phyloP scores from a whole-genome alignment of 2,888 invertebrate species.

The Agonopterix subpropinquella region DNA sequence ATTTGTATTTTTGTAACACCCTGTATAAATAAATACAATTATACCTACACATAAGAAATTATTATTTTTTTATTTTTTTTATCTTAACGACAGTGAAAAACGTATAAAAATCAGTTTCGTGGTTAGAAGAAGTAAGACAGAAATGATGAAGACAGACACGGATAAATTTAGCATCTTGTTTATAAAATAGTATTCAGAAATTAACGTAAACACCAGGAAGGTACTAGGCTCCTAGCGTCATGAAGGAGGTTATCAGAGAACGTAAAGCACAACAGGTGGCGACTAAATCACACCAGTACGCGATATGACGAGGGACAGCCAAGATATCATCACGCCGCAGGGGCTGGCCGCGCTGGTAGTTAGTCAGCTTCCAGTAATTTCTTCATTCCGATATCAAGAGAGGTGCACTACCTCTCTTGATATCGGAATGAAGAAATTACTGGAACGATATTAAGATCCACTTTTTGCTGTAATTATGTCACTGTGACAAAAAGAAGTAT shows the following conservation, averaged over 20 bases:
- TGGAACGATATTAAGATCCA: not conserved
- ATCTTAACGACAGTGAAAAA: too few relatives aligned
- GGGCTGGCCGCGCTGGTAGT: conserved; percentile 13
- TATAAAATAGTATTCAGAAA: not conserved
- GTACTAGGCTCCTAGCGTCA: too few relatives aligned
- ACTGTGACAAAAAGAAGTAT: not conserved
- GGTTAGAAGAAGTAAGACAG: too few relatives aligned
- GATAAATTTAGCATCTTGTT: not conserved
- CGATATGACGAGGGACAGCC: conserved; percentile 54
- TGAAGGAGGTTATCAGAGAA: conserved; percentile 9
- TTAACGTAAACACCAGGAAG: not conserved
- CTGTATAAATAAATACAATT: too few relatives aligned
- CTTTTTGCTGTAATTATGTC: not conserved
- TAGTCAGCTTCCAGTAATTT: not conserved
- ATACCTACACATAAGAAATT: too few relatives aligned
- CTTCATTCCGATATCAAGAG: too few relatives aligned
- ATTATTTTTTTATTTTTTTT: too few relatives aligned
- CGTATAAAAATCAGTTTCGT: too few relatives aligned
- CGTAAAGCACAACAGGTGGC: conserved; percentile 59
- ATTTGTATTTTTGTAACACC: too few relatives aligned
- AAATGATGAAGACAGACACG: not conserved
- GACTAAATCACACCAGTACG: conserved; percentile 48
- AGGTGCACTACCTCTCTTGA: not conserved
- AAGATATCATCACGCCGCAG: conserved; percentile 33
- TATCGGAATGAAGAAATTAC: not conserved